phyloP scores from a whole-genome alignment of 2,888 invertebrate species.

The Phytoseiulus persimilis region DNA sequence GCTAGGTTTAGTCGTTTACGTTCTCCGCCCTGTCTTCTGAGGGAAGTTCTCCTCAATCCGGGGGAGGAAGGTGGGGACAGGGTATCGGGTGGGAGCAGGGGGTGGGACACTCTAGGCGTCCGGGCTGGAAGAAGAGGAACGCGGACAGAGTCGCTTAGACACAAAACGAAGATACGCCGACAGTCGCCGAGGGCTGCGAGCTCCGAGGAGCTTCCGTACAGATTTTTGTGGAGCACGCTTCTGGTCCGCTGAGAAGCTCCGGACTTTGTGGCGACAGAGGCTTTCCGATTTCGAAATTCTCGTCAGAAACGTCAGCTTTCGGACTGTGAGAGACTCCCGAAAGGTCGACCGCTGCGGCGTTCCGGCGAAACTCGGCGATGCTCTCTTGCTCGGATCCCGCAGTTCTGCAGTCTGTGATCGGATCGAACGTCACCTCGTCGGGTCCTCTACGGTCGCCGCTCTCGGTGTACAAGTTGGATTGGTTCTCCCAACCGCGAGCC shows the following conservation, averaged over 20 bases:
- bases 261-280: not conserved
- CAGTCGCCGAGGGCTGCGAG: not conserved
- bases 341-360: not conserved
- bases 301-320: not conserved
- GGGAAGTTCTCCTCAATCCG: not conserved
- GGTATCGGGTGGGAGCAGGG: not conserved
- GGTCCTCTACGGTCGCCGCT: not conserved
- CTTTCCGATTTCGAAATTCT: not conserved
- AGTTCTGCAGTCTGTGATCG: not conserved
- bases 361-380: not conserved
- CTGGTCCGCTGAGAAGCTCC: not conserved
- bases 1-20: not conserved
- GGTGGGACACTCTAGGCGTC: not conserved
- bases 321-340: not conserved
- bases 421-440: not conserved
- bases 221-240: not conserved
- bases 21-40: not conserved
- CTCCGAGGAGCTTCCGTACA: not conserved
- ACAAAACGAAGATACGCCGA: not conserved
- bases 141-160: not conserved
- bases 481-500: not conserved
- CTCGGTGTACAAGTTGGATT: not conserved
- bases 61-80: not conserved
- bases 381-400: not conserved
- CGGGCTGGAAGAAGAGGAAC: not conserved